Percentiles rank a stretch among this genome's conserved stretches.
Conservation (phyloP, 2,797 vertebrate species). For the Delichon dasypus region DNA sequence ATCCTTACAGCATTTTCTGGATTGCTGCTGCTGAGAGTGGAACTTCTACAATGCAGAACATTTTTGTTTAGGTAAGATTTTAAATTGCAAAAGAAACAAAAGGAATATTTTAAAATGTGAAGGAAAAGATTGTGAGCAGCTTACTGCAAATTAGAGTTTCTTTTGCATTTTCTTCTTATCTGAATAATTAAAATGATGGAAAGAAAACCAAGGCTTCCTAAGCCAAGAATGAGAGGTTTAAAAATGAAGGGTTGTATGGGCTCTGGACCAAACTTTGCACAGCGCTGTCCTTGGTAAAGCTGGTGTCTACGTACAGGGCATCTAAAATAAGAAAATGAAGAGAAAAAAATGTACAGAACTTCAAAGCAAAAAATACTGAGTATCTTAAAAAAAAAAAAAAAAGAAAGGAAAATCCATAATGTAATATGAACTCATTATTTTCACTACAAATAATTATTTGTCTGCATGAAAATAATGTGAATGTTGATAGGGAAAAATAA, state of each 20-base stretch:
- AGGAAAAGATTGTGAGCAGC: conserved; percentile 38
- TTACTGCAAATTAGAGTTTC: conserved; percentile 83
- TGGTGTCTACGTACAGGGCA: conserved; percentile 82
- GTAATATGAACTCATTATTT: neutral
- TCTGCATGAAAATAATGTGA: neutral
- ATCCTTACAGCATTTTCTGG: conserved; percentile 81
- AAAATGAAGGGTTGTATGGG: conserved; percentile 77
- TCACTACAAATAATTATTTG: neutral
- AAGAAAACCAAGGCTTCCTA: conserved; percentile 80
- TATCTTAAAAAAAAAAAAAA: neutral
- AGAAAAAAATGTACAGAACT: conserved; percentile 25
- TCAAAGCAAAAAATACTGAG: neutral
- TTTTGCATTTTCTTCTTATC: conserved; percentile 84
- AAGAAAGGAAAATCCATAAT: neutral
- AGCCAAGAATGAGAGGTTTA: conserved; percentile 76
- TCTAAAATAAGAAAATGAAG: conserved; percentile 74
- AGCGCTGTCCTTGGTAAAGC: conserved; percentile 83
- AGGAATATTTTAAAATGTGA: conserved; percentile 9
- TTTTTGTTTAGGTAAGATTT: conserved; percentile 51
- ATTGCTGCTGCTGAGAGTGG: conserved; percentile 74
- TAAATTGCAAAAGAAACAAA: conserved; percentile 45
- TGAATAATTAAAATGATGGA: conserved; percentile 79
- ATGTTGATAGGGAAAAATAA: neutral
- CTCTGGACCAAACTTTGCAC: conserved; percentile 80
- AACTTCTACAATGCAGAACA: conserved; percentile 80